Conservation (phyloP, 30 jellyfish, hydroid and myxozoan species). For the Clytia hemisphaerica region DNA sequence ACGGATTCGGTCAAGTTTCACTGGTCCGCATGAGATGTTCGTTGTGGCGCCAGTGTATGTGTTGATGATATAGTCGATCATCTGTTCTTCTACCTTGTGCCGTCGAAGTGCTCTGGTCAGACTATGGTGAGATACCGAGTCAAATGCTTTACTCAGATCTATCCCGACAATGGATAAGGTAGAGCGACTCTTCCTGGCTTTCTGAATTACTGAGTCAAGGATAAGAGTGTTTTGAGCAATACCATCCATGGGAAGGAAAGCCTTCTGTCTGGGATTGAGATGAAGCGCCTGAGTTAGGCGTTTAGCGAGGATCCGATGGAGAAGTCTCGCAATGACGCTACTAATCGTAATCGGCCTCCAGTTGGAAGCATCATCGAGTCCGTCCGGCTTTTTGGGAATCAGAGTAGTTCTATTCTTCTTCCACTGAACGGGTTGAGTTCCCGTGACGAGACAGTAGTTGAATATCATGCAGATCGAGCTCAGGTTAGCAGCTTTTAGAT, state of each 20-base stretch:
- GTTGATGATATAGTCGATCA: constrained; percentile 8
- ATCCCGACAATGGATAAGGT: not conserved
- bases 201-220: not conserved
- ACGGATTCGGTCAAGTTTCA: not conserved
- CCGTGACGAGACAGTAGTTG: not conserved
- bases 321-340: not conserved
- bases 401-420: not conserved
- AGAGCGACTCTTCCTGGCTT: not conserved
- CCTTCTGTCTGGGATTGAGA: not conserved
- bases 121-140: not conserved
- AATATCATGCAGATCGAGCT: not conserved
- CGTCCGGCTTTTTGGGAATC: not conserved
- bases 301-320: not conserved
- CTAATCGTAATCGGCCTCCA: constrained; percentile 1
- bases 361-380: not conserved
- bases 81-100: not conserved
- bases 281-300: not conserved
- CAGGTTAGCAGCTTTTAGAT: not conserved
- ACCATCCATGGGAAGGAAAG: constrained; percentile 9
- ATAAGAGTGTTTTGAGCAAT: not conserved
- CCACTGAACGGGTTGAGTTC: not conserved
- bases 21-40: not conserved
- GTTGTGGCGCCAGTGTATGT: not conserved
- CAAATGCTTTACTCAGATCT: constrained; percentile 1
- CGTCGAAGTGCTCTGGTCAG: not conserved